Conservation (phyloP, 2,888 invertebrate genomes). For the Pterobdella sp. region DNA sequence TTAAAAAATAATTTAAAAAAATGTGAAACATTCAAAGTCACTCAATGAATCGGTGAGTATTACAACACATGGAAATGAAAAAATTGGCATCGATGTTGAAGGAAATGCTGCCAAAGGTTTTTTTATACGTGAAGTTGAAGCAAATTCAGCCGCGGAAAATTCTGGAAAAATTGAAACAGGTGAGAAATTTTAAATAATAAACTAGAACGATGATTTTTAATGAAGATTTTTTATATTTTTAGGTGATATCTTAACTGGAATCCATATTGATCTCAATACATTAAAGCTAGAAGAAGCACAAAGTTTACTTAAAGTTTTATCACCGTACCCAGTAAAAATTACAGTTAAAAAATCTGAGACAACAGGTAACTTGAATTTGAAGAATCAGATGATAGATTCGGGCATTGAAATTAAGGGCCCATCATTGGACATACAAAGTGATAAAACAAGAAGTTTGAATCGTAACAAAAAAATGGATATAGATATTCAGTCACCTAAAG, state of each 20-base stretch:
- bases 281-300: conserved; percentile 26
- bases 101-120: conserved; percentile 27
- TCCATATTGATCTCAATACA: conserved; percentile 26
- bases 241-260: conserved; percentile 31
- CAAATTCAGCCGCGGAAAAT: conserved; percentile 17
- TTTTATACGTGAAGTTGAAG: conserved; percentile 17
- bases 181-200: no score
- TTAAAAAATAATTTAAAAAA: neutral
- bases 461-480: conserved; percentile 15
- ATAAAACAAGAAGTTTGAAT: conserved; percentile 17
- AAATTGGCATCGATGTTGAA: conserved; percentile 27
- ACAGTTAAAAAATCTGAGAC: conserved; percentile 22
- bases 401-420: conserved; percentile 28
- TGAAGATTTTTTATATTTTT: conserved; percentile 10
- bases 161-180: conserved; percentile 31
- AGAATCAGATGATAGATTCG: conserved; percentile 25
- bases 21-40: neutral
- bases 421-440: conserved; percentile 17
- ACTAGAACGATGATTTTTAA: no score
- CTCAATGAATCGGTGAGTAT: conserved; percentile 23
- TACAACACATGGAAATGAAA: conserved; percentile 18
- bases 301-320: conserved; percentile 27
- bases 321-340: conserved; percentile 32
- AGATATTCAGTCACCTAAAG: conserved; percentile 25
- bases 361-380: neutral